Evolutionary conservation across 1,140 invertebrate species (phyloP).

Genomic region (Pinna nobilis): DNA sequence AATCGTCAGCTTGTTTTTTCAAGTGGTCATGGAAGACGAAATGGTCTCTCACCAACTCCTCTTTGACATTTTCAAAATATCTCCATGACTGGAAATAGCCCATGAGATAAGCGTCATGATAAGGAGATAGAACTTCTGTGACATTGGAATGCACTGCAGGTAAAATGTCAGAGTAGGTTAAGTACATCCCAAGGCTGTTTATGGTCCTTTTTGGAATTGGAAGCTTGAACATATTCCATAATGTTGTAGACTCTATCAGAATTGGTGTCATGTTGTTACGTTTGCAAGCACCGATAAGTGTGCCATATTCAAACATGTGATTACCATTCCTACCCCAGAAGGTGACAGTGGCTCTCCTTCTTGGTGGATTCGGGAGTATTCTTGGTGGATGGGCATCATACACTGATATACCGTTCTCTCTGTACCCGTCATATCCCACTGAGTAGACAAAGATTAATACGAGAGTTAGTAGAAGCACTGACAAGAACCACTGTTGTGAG

Average conservation of each 20-base stretch:
- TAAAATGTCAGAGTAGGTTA: slow-evolving; percentile 41
- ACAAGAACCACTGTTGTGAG: slow-evolving; percentile 10
- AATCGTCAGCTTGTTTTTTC: slow-evolving; percentile 32
- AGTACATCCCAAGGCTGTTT: slow-evolving; percentile 31
- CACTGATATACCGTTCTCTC: background rate
- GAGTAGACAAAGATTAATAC: slow-evolving; percentile 2
- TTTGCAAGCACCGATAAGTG: slow-evolving; percentile 50
- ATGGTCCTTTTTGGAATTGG: slow-evolving; percentile 40
- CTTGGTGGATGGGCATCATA: background rate
- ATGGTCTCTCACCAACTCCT: slow-evolving; percentile 53
- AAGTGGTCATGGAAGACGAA: slow-evolving; percentile 55
- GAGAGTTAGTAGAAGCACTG: background rate
- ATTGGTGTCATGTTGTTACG: slow-evolving; percentile 58
- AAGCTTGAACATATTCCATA: slow-evolving; percentile 57
- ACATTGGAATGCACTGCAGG: slow-evolving; percentile 38
- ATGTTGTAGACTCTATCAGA: slow-evolving; percentile 41
- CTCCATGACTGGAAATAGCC: slow-evolving; percentile 65
- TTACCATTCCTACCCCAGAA: slow-evolving; percentile 60
- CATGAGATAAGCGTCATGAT: slow-evolving; percentile 41
- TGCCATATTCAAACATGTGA: slow-evolving; percentile 63
- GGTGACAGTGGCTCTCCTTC: slow-evolving; percentile 27
- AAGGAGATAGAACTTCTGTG: slow-evolving; percentile 37
- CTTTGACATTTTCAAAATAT: slow-evolving; percentile 55
- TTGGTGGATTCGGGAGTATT: background rate
- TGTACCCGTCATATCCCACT: background rate